phyloP scores from a whole-genome alignment of 2,113 vertebrate genomes.

The Microcebus jonahi region DNA sequence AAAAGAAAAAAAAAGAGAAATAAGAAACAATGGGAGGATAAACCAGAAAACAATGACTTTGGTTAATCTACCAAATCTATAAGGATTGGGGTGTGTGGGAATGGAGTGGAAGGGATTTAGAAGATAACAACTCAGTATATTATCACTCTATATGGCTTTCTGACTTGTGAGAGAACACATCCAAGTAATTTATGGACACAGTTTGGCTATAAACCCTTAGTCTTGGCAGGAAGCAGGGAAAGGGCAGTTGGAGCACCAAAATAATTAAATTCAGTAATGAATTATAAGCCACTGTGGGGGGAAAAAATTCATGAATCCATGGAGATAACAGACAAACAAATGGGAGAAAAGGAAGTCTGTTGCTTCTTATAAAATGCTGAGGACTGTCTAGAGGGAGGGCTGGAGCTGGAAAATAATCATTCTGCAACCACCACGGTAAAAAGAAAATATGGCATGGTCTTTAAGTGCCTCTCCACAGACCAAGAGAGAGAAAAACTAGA shows the following conservation, averaged over 20 bases:
- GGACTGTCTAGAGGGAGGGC: background rate
- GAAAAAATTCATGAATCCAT: background rate
- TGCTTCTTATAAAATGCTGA: background rate
- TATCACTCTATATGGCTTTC: background rate
- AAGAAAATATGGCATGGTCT: background rate
- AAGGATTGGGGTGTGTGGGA: background rate
- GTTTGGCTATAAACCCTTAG: constrained; percentile 6
- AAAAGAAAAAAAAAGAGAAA: background rate
- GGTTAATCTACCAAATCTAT: background rate
- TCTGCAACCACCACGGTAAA: background rate
- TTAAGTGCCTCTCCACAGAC: background rate
- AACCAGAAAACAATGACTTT: background rate
- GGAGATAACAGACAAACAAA: background rate
- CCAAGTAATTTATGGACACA: background rate
- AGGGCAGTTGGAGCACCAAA: background rate
- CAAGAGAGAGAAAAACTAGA: background rate
- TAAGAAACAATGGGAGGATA: background rate
- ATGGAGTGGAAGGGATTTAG: background rate
- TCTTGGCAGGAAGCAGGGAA: background rate
- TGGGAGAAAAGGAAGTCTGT: background rate
- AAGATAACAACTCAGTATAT: background rate
- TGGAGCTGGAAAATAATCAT: background rate
- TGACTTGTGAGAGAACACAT: background rate
- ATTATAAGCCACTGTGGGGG: background rate
- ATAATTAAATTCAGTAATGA: constrained; percentile 30